Conservation (phyloP, 2,797 vertebrate species). For the Lacerta agilis region DNA sequence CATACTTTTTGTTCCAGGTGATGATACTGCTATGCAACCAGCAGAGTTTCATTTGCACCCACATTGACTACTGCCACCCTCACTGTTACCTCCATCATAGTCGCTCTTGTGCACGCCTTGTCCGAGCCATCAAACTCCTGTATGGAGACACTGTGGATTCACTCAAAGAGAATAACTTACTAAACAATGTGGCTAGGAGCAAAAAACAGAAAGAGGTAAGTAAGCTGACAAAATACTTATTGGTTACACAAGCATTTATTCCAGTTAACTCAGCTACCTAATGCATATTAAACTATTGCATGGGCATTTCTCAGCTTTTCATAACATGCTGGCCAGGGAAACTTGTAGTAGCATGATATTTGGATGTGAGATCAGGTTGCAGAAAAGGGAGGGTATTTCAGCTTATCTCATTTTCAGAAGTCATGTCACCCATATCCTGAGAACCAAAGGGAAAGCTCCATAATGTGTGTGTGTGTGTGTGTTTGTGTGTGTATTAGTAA, state of each 20-base stretch:
- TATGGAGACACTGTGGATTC: constrained; percentile 95
- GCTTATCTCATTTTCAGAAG: neutral
- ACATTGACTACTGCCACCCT: constrained; percentile 96
- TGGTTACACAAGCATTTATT: neutral
- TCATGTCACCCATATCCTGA: neutral
- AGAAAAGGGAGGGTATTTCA: neutral
- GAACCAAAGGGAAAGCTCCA: neutral
- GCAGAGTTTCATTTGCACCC: constrained; percentile 98
- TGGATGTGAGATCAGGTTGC: neutral
- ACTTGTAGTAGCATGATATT: too few species aligned
- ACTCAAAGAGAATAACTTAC: constrained; percentile 83
- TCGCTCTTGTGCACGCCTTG: constrained; percentile 94
- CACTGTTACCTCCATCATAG: constrained; percentile 98
- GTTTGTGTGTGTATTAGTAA: too few species aligned
- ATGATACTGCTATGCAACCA: constrained; percentile 99
- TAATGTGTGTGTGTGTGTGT: neutral
- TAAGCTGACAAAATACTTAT: neutral
- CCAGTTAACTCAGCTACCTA: neutral
- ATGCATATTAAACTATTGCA: neutral
- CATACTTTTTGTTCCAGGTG: constrained; percentile 80
- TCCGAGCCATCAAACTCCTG: constrained; percentile 95
- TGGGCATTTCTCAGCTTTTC: neutral
- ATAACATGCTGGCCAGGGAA: neutral
- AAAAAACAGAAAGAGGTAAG: constrained; percentile 96
- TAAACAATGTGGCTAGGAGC: constrained; percentile 80